These are phyloP conservation scores for Aromia moschata DNA, from an alignment of 2,888 invertebrate genomes.

Conservation along the genomic window DNA sequence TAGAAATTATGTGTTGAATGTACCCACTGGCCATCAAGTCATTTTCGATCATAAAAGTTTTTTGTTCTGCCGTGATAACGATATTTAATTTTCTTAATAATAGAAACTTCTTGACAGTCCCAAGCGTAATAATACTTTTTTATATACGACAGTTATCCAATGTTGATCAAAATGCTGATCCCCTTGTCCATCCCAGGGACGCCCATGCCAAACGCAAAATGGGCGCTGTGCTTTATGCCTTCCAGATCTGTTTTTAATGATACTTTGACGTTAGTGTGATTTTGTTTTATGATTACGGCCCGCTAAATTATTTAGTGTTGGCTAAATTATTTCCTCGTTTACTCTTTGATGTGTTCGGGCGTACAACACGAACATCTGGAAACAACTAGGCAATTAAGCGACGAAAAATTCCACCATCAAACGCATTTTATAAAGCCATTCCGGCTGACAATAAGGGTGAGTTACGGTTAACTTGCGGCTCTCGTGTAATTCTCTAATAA, in stretches of 20 bases:
- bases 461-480: constrained; percentile 32
- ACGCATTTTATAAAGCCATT: constrained; percentile 33
- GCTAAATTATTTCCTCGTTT: constrained; percentile 52
- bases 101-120: no score
- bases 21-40: no score
- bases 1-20: no score
- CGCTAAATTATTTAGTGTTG: constrained; percentile 50
- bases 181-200: no score
- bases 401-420: constrained; percentile 23
- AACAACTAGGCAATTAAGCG: constrained; percentile 47
- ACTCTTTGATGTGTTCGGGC: constrained; percentile 47
- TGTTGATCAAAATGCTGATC: no score
- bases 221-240: constrained; percentile 48
- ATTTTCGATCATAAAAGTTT: no score
- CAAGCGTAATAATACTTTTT: no score
- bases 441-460: constrained; percentile 28
- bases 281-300: constrained; percentile 47
- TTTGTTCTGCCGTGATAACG: no score
- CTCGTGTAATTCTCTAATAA: constrained; percentile 18
- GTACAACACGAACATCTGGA: constrained; percentile 48
- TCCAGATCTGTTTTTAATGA: constrained; percentile 57
- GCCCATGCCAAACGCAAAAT: constrained; percentile 13
- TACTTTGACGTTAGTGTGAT: constrained; percentile 44
- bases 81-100: no score
- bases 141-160: no score